Conservation (phyloP, 2,797 vertebrate genomes). For the Hoplostethus mediterraneus region DNA sequence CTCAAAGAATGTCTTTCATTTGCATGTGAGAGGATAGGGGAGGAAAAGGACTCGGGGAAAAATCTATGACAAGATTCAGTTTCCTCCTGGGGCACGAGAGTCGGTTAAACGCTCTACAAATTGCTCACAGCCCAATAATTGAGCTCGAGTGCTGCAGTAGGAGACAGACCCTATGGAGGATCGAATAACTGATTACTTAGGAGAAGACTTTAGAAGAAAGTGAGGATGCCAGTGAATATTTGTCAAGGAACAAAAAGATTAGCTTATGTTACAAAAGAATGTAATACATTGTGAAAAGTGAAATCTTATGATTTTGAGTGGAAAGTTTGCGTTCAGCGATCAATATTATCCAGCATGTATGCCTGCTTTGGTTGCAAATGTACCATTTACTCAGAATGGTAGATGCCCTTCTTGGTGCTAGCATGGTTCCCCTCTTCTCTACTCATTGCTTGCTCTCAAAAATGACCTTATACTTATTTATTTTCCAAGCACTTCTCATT, state of each 20-base stretch:
- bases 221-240: constrained; percentile 59
- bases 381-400: not conserved
- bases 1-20: constrained; percentile 55
- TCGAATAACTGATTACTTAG: constrained; percentile 77
- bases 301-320: constrained; percentile 53
- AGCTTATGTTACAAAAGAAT: constrained; percentile 55
- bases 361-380: constrained; percentile 40
- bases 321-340: constrained; percentile 43
- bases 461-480: not conserved
- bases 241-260: constrained; percentile 65
- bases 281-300: constrained; percentile 45
- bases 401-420: no score
- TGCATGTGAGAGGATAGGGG: constrained; percentile 28
- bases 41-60: constrained; percentile 31
- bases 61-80: constrained; percentile 41
- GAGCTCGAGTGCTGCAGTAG: constrained; percentile 68
- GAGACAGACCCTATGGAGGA: constrained; percentile 65
- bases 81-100: constrained; percentile 58
- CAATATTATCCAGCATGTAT: constrained; percentile 21
- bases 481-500: no score
- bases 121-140: constrained; percentile 75
- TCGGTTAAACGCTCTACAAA: constrained; percentile 75
- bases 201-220: constrained; percentile 56
- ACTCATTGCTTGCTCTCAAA: no score
- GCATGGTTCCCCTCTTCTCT: no score